These are phyloP conservation scores for Chaetorhynchus papuensis DNA, from an alignment of 2,113 vertebrate genomes.

Conservation along the genomic window DNA sequence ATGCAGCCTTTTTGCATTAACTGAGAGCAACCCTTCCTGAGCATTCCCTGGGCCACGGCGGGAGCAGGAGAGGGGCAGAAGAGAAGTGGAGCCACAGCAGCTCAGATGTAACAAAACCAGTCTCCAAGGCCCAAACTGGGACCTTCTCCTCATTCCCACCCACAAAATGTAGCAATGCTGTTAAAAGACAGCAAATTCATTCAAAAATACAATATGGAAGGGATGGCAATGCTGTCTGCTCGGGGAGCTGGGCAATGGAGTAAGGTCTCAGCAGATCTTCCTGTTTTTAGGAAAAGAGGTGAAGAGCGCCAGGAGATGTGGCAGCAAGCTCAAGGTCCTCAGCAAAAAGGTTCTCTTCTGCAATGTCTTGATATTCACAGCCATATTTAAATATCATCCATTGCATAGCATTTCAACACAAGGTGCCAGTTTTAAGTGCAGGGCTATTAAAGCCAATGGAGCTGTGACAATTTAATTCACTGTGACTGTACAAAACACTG, in stretches of 20 bases:
- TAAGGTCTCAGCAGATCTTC: not conserved
- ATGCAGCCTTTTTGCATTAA: not conserved
- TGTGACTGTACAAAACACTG: not conserved
- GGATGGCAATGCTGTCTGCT: accelerated
- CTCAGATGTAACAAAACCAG: not conserved
- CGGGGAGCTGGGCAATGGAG: not conserved
- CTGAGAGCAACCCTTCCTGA: not conserved
- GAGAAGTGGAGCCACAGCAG: not conserved
- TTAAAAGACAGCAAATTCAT: not conserved
- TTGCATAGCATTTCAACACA: not conserved
- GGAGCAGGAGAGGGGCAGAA: not conserved
- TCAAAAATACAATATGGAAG: not conserved
- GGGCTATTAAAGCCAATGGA: not conserved
- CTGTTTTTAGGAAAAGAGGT: not conserved
- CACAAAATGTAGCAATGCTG: not conserved
- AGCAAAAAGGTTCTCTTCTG: not conserved
- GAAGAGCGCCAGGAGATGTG: not conserved
- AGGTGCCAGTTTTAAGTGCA: not conserved
- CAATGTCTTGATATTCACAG: not conserved
- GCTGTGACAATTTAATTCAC: not conserved
- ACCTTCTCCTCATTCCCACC: not conserved
- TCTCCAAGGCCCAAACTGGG: not conserved
- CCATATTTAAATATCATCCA: not conserved
- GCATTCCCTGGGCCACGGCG: not conserved
- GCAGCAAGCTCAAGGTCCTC: not conserved